phyloP scores from a whole-genome alignment of 2,113 vertebrate species.

The Collichthys lucidus region DNA sequence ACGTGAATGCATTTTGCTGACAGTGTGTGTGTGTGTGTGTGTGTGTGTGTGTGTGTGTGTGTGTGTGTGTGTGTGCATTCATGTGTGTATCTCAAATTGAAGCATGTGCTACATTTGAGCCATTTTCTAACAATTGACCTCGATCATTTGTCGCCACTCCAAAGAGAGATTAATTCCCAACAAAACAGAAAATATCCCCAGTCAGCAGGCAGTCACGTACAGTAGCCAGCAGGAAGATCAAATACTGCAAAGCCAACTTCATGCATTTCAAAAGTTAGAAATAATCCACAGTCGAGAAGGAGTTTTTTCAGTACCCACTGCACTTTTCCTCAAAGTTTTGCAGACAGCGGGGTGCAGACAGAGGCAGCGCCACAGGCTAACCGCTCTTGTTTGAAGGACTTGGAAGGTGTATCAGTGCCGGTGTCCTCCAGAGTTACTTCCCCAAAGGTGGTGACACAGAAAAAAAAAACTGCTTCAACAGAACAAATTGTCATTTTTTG shows the following conservation, averaged over 20 bases:
- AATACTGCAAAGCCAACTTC: slow-evolving; percentile 15
- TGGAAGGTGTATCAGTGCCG: slow-evolving; percentile 27
- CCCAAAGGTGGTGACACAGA: slow-evolving; percentile 8
- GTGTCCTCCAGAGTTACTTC: slow-evolving; percentile 8
- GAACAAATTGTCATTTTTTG: slow-evolving; percentile 24
- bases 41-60: background rate
- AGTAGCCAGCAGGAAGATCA: slow-evolving; percentile 5
- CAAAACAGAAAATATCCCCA: slow-evolving; percentile 24
- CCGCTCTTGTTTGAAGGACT: slow-evolving; percentile 34
- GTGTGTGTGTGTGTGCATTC: slow-evolving; percentile 4
- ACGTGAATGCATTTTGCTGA: slow-evolving; percentile 62
- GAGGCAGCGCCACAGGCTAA: slow-evolving; percentile 10
- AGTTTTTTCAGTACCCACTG: slow-evolving; percentile 6
- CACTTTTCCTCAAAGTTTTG: slow-evolving; percentile 25
- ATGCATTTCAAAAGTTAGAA: slow-evolving; percentile 24
- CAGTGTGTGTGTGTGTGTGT: slow-evolving; percentile 15
- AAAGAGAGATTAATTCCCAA: slow-evolving; percentile 7
- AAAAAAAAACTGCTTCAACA: slow-evolving; percentile 3
- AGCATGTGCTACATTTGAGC: slow-evolving; percentile 22
- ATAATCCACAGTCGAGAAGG: background rate
- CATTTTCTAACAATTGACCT: slow-evolving; percentile 28
- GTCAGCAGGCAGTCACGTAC: slow-evolving; percentile 12
- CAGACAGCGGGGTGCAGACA: slow-evolving; percentile 16
- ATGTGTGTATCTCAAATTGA: slow-evolving; percentile 4
- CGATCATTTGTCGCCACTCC: slow-evolving; percentile 18